A percentile compares a stretch with the other conserved stretches of the same genome.
Conservation (phyloP, 2,113 vertebrate species). For the Artemisiospiza belli region DNA sequence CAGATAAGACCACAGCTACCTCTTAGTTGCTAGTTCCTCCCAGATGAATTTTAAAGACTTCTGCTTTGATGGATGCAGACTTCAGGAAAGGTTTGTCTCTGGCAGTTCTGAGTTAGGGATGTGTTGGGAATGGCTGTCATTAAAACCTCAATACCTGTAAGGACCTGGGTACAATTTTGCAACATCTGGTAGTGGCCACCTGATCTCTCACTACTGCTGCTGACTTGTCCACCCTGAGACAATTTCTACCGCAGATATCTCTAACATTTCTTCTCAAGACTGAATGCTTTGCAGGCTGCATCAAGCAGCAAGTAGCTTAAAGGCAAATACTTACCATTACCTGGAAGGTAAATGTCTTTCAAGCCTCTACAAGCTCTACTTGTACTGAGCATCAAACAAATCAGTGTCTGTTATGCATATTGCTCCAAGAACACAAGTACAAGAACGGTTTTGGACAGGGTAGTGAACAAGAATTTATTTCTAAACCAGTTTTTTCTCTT, state of each 20-base stretch:
- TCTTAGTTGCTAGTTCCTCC: not conserved
- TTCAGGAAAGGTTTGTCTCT: not conserved
- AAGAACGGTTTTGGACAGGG: not conserved
- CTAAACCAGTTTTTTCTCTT: not conserved
- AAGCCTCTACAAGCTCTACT: not conserved
- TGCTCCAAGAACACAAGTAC: not conserved
- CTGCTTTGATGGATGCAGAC: not conserved
- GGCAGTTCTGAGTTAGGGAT: not conserved
- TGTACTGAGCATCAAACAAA: not conserved
- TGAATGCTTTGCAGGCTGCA: not conserved
- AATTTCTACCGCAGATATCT: not conserved
- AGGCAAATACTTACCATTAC: not conserved
- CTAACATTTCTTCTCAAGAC: not conserved
- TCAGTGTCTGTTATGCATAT: not conserved
- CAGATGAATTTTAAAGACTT: not conserved
- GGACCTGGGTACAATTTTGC: not conserved
- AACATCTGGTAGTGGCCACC: not conserved
- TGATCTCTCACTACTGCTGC: not conserved
- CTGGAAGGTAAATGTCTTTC: not conserved
- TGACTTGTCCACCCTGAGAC: not conserved
- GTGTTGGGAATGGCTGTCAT: not conserved
- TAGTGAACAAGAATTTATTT: not conserved
- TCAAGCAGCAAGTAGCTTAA: not conserved
- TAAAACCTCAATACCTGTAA: not conserved
- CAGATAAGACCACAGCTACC: not conserved